Base-by-base conservation (phyloP, 2,113 vertebrate species). In the Nesoenas mayeri region DNA sequence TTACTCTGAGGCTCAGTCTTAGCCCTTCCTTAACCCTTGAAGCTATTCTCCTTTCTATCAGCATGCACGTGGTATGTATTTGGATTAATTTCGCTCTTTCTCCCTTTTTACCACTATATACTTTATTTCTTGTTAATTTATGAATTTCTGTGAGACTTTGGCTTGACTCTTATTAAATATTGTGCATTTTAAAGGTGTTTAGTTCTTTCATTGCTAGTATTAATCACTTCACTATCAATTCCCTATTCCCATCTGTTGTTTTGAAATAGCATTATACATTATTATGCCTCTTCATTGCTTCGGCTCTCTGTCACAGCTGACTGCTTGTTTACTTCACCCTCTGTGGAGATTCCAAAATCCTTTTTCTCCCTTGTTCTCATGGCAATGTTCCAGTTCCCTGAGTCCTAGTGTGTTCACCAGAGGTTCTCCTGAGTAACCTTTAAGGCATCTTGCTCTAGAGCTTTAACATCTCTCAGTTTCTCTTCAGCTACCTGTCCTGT, bases 191-290 rank as follows among this genome's bases (percentile, higher is more conserved):
- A 97, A 94, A 97, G 94, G 90, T 97, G 91, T 96, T 97, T 96
- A 93, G 95, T 91, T 97, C 83, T 92, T 95, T 97, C 96, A 96
- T 91, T 97, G 97, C 91, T 96, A 83, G 86, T 97, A 97, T 97
- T 98, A 97, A 97, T 97, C 32, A 25, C 96, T 94, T 97, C 71
- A 34, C 95, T 96, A 94, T 97, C 95, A 97, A 95, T 96, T 97
- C 96, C 97, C 95, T 97, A 96, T 97, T 98, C 97, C 94, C 96
- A 97, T 97, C 95, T 97, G 97, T 97, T 97, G 95, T 96, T 98
- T 96, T 96, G 96, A 96, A 97, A 94, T 85, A 86, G 29, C 87
- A 57, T 97, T 98, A 92, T 97, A 84, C 96, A 97, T 97, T 97
- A 96, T 94, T 96, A 92, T 87, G 95, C 96, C 70, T 97, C 93